phyloP scores from a whole-genome alignment of 2,113 vertebrate genomes.

The Cyprinus carpio region DNA sequence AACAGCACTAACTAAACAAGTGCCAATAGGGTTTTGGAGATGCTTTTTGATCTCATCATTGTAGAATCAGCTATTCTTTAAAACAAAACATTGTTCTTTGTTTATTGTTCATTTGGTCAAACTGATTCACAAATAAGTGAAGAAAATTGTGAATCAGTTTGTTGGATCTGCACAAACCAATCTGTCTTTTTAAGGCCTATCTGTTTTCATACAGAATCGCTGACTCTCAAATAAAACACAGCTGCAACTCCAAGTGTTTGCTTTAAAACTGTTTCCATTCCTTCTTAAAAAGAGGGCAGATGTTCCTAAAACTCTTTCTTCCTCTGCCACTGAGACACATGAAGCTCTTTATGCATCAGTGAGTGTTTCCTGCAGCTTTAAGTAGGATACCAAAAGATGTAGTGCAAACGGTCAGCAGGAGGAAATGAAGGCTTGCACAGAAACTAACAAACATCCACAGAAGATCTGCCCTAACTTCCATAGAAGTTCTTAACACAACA shows the following conservation, averaged over 20 bases:
- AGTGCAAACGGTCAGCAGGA: background rate
- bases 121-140: background rate
- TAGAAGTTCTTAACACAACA: background rate
- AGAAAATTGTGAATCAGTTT: slow-evolving; percentile 1
- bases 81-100: background rate
- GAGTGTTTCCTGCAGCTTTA: slow-evolving; percentile 19
- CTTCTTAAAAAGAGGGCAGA: slow-evolving; percentile 11
- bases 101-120: background rate
- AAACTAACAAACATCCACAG: background rate
- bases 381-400: slow-evolving; percentile 14
- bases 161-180: background rate
- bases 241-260: slow-evolving; percentile 18
- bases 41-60: background rate
- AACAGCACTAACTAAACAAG: background rate
- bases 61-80: background rate
- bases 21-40: background rate
- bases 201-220: background rate
- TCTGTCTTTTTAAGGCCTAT: background rate
- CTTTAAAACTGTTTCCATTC: slow-evolving; percentile 32
- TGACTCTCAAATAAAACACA: slow-evolving; percentile 25
- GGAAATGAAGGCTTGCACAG: background rate
- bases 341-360: slow-evolving; percentile 21
- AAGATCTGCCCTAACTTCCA: background rate
- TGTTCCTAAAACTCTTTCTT: slow-evolving; percentile 13
- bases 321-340: background rate